Base-by-base conservation (phyloP, 2,888 invertebrate species). In the Lysandra bellargus region DNA sequence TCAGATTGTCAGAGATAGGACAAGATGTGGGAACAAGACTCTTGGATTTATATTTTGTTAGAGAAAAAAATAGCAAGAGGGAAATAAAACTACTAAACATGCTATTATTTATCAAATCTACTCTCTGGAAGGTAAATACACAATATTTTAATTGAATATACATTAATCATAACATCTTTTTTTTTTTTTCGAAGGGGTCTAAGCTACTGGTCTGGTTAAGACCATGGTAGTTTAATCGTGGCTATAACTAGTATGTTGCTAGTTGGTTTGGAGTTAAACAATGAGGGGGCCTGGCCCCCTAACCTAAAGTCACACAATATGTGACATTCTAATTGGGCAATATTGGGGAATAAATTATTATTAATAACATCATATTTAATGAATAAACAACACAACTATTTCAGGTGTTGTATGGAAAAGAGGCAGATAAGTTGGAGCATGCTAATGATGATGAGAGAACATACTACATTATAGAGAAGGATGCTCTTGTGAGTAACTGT, bases 401-500 rank as follows among this genome's bases (percentile, higher is more conserved):
- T 79, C 90, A 98, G 97, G 98, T 97, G 79, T 92, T 99, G 33
- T 99, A 99, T 95, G 99, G 99, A 1, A 98, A 98, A 87, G 99
- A 99, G 94, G 99, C 99, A 57, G 99, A 99, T 88, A 99, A 99
- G 88, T 90, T 99, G 83, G 99, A 99, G 88, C 98, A 99, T 92
- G 99, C 99, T 3, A 99, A 99, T 91, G 99, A 99, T 92, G 99
- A 99, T 94, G 99, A 99, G 87, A 96, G 97, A 83, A 99, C 98
- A 0, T 99, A 99, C 92, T 99, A 99, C 87, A 97, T 99, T 72
- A 99, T 99, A 89, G 99, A 99, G 90, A 99, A 99, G 86, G 99
- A 99, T 88, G 98, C 99, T 12, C 88, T 99, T 83, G 99, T 96
- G 82, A 88, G 89, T 85, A 64, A 64, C 12, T 49, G 49, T 9